These are phyloP conservation scores for Drosophila serrata DNA, from an alignment of 1,140 invertebrate genomes.

Conservation along the genomic window DNA sequence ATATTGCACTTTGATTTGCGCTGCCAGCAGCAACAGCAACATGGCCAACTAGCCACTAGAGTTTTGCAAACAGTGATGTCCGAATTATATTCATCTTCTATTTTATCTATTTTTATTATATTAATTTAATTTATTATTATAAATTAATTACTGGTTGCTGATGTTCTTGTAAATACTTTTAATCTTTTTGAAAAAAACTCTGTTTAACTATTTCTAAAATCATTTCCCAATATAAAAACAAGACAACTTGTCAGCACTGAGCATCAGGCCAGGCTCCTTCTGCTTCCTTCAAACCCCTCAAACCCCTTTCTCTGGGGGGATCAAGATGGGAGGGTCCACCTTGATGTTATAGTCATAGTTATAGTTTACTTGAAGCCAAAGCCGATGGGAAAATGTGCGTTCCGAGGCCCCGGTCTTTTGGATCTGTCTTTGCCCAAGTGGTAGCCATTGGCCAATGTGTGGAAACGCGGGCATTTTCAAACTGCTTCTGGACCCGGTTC, in stretches of 20 bases:
- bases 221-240: background rate
- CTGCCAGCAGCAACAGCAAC: slow-evolving; percentile 59
- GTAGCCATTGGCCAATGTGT: slow-evolving; percentile 79
- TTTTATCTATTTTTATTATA: background rate
- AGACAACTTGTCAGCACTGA: background rate
- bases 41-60: background rate
- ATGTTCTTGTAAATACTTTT: background rate
- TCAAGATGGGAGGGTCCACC: slow-evolving; percentile 47
- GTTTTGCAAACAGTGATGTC: slow-evolving; percentile 3
- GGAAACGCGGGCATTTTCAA: slow-evolving; percentile 74
- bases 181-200: background rate
- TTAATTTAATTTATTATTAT: background rate
- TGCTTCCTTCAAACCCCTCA: background rate
- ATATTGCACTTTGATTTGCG: slow-evolving; percentile 81
- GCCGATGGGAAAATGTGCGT: slow-evolving; percentile 80
- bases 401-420: slow-evolving; percentile 29
- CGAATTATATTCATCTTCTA: background rate
- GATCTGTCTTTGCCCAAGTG: slow-evolving; percentile 58
- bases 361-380: slow-evolving; percentile 50
- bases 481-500: slow-evolving; percentile 19
- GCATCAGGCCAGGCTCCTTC: slow-evolving; percentile 12
- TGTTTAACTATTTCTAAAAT: background rate
- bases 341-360: slow-evolving; percentile 69
- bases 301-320: background rate
- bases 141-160: background rate